Conservation (phyloP, 2,888 invertebrate species). For the Polia nebulosa region DNA sequence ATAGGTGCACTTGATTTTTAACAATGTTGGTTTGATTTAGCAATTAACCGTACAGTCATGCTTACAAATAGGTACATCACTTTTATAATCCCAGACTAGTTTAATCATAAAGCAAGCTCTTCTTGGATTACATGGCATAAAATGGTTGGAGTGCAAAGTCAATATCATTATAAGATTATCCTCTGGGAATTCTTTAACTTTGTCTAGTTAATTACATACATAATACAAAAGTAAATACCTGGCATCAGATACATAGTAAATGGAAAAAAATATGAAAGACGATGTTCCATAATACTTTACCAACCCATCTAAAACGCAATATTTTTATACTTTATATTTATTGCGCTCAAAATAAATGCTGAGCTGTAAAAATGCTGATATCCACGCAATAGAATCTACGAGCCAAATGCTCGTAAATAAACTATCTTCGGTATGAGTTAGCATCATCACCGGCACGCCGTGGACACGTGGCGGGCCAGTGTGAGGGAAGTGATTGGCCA, state of each 20-base stretch:
- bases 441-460: conserved; percentile 51
- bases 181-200: conserved; percentile 11
- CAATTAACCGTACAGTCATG: conserved; percentile 19
- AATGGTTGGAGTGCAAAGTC: neutral
- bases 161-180: conserved; percentile 33
- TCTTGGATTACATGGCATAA: neutral
- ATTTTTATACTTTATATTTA: conserved; percentile 43
- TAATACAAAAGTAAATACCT: conserved; percentile 32
- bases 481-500: conserved; percentile 42
- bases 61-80: conserved; percentile 9
- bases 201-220: conserved; percentile 2
- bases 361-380: conserved; percentile 45
- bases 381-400: conserved; percentile 41
- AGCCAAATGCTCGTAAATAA: conserved; percentile 62
- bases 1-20: neutral
- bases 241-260: conserved; percentile 25
- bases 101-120: conserved; percentile 28
- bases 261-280: conserved; percentile 27
- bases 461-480: conserved; percentile 42
- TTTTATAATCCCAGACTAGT: neutral
- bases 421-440: conserved; percentile 44
- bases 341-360: conserved; percentile 54
- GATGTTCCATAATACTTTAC: conserved; percentile 11
- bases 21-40: neutral
- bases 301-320: conserved; percentile 21